Conservation (phyloP, 2,113 vertebrate genomes). For the Orcinus orca region DNA sequence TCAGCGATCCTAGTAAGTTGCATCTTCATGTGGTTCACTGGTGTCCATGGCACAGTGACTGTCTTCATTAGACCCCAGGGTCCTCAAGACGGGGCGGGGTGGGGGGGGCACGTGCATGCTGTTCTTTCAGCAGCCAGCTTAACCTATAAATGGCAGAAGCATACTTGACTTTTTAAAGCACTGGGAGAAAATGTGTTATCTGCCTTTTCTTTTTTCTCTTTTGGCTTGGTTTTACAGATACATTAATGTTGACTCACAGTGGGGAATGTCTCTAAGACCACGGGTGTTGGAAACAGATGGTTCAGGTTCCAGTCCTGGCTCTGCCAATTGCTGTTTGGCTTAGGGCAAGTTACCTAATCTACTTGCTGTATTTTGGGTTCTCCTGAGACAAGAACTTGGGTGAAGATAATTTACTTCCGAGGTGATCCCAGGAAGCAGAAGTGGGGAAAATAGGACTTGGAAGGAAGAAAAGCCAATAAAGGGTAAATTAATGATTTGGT, state of each 20-base stretch:
- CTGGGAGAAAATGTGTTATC: background rate
- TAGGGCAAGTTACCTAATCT: background rate
- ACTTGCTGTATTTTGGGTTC: background rate
- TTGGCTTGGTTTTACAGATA: background rate
- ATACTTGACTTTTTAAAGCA: background rate
- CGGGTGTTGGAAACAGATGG: background rate
- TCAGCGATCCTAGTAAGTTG: background rate
- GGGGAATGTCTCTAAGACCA: background rate
- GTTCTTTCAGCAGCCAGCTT: background rate
- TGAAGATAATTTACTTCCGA: background rate
- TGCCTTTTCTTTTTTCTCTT: background rate
- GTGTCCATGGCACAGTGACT: background rate
- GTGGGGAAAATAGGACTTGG: background rate
- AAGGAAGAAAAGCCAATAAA: background rate
- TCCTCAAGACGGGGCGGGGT: background rate
- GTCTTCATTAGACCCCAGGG: background rate
- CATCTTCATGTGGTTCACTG: background rate
- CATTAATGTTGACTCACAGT: background rate
- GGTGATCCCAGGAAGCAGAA: background rate
- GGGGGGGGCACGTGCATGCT: background rate
- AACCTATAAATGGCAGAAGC: background rate
- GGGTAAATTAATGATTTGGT: background rate
- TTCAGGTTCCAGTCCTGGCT: background rate
- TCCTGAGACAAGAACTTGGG: background rate
- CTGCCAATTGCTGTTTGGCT: background rate